Evolutionary conservation across 1,140 invertebrate genomes (phyloP).

Genomic region (Brachionus manjavacas): DNA sequence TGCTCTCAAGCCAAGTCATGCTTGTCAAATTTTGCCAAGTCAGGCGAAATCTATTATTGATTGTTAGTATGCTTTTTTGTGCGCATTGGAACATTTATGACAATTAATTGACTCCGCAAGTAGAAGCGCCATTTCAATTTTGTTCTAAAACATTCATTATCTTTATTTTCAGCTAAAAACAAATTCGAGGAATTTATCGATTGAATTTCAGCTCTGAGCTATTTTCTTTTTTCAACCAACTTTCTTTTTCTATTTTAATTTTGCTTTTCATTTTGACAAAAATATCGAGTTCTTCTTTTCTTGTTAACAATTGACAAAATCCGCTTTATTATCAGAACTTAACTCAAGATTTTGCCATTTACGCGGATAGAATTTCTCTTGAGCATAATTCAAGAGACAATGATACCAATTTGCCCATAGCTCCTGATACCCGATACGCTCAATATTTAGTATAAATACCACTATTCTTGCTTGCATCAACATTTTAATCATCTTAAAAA

Average conservation of each 20-base stretch:
- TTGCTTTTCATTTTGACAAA: slow-evolving; percentile 28
- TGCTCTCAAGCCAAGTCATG: slow-evolving; percentile 6
- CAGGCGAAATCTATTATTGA: background rate
- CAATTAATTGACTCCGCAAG: background rate
- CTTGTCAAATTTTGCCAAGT: slow-evolving; percentile 29
- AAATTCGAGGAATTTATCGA: slow-evolving; percentile 4
- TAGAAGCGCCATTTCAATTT: background rate
- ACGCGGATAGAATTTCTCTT: slow-evolving; percentile 8
- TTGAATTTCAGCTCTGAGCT: slow-evolving; percentile 5
- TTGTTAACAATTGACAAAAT: background rate
- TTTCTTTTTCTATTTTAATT: background rate
- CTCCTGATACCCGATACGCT: background rate
- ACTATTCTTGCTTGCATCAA: background rate
- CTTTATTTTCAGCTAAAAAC: background rate
- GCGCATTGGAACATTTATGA: slow-evolving; percentile 10
- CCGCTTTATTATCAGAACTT: background rate
- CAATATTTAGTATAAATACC: background rate
- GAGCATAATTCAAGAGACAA: slow-evolving; percentile 16
- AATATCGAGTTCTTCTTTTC: background rate
- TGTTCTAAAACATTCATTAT: slow-evolving; percentile 31
- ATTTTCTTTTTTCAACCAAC: background rate
- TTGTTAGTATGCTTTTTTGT: slow-evolving; percentile 1
- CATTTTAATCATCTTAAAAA: background rate
- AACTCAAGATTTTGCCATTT: background rate
- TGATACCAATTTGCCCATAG: background rate